These are phyloP conservation scores for Brachionus koreanus DNA, from an alignment of 1,140 invertebrate species.

Conservation along the genomic window DNA sequence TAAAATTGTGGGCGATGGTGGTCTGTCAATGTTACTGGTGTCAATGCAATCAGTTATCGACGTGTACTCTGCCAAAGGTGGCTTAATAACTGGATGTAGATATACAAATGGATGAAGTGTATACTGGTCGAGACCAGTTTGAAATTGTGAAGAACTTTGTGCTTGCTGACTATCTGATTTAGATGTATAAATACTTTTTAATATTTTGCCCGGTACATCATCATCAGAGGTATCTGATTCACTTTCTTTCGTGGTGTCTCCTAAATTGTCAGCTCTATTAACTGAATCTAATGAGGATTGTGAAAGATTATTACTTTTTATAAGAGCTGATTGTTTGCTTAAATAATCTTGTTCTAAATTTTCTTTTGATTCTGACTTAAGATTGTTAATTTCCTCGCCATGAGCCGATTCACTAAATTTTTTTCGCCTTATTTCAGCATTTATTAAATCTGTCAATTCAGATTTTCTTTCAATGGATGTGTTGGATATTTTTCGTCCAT, in stretches of 20 bases:
- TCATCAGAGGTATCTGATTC: neutral
- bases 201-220: neutral
- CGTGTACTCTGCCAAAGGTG: slow-evolving; percentile 22
- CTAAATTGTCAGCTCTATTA: neutral
- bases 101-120: slow-evolving; percentile 26
- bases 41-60: slow-evolving; percentile 42
- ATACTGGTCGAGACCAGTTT: slow-evolving; percentile 4
- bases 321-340: neutral
- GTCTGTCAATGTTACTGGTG: slow-evolving; percentile 22
- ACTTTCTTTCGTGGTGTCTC: neutral
- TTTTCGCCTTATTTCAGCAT: neutral
- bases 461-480: neutral
- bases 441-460: neutral
- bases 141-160: neutral
- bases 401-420: neutral
- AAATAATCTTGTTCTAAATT: neutral
- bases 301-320: neutral
- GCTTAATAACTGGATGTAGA: slow-evolving; percentile 22
- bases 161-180: neutral
- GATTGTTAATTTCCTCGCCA: neutral
- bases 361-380: neutral
- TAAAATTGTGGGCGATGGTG: slow-evolving; percentile 15
- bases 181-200: slow-evolving; percentile 5
- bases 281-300: neutral
- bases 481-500: neutral